A percentile compares a stretch with the other conserved stretches of the same genome.
Conservation (phyloP, 1,140 invertebrate genomes). For the Drosophila kikkawai region DNA sequence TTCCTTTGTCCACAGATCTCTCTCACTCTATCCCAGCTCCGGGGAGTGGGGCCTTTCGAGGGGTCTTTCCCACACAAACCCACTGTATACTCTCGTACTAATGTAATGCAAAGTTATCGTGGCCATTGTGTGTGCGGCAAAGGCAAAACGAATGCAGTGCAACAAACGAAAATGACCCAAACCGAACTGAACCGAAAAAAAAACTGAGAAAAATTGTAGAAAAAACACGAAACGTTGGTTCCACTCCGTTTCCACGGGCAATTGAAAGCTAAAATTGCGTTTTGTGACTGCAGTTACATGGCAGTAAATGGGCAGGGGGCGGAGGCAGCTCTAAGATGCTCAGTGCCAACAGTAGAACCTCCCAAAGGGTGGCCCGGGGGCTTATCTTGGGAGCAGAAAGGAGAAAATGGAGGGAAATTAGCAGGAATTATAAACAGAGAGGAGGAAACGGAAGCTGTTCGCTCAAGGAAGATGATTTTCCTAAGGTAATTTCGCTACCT, state of each 20-base stretch:
- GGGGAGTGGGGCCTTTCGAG: conserved; percentile 4
- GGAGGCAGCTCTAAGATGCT: conserved; percentile 26
- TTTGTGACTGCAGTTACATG: conserved; percentile 70
- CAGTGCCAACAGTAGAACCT: conserved; percentile 27
- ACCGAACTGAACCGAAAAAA: conserved; percentile 31
- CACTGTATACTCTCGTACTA: conserved; percentile 52
- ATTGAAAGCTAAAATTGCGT: conserved; percentile 82
- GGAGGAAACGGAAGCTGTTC: conserved; percentile 3
- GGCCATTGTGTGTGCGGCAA: conserved; percentile 70
- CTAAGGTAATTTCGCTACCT: background rate
- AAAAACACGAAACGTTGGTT: conserved; percentile 25
- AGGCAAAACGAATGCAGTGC: conserved; percentile 74
- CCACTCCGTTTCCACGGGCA: conserved; percentile 68
- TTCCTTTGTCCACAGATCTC: conserved; percentile 60
- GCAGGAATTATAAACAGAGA: conserved; percentile 12
- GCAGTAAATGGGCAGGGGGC: background rate
- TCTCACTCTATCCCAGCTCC: conserved; percentile 7
- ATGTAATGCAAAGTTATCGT: conserved; percentile 81
- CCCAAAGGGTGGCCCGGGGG: conserved; percentile 19
- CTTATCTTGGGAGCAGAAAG: conserved; percentile 1
- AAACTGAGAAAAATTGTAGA: conserved; percentile 24
- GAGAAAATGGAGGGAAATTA: conserved; percentile 27
- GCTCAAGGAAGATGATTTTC: background rate
- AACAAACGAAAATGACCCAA: conserved; percentile 76
- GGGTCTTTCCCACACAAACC: conserved; percentile 69